phyloP scores from a whole-genome alignment of 1,140 invertebrate genomes.

The Dinoponera quadriceps region DNA sequence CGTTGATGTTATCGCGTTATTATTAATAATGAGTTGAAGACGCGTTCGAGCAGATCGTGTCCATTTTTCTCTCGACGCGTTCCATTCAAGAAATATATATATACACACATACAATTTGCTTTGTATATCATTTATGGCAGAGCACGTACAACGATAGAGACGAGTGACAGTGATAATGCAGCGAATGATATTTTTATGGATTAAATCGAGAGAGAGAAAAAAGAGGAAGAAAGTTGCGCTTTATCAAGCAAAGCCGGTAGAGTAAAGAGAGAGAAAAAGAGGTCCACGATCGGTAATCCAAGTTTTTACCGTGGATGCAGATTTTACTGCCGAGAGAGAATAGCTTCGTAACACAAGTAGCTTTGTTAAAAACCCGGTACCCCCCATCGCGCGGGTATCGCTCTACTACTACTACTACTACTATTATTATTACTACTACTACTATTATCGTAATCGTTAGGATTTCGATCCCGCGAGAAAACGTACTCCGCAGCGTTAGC shows the following conservation, averaged over 20 bases:
- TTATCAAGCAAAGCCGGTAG: conserved; percentile 10
- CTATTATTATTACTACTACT: not conserved
- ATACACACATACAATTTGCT: too few species aligned
- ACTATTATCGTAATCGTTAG: conserved; percentile 70
- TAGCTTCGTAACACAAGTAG: conserved; percentile 67
- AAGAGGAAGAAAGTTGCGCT: not conserved
- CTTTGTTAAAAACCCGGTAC: conserved; percentile 65
- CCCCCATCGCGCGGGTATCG: conserved; percentile 29
- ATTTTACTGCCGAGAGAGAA: conserved; percentile 63
- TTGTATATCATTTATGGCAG: conserved; percentile 13
- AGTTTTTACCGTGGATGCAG: conserved; percentile 48
- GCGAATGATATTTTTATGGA: conserved; percentile 49
- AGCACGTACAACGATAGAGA: conserved; percentile 52
- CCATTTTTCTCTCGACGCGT: conserved; percentile 7
- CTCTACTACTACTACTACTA: too few species aligned
- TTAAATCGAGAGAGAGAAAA: conserved; percentile 22
- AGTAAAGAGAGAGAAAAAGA: not conserved
- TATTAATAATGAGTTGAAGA: not conserved
- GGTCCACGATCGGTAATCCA: conserved; percentile 31
- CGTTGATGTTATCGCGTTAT: not conserved
- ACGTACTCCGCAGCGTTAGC: conserved; percentile 62
- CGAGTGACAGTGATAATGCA: conserved; percentile 27
- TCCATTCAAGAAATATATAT: not conserved
- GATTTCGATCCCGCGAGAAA: conserved; percentile 48
- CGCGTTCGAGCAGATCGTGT: conserved; percentile 14